phyloP scores from a whole-genome alignment of 2,797 vertebrate genomes.

The Emys orbicularis region DNA sequence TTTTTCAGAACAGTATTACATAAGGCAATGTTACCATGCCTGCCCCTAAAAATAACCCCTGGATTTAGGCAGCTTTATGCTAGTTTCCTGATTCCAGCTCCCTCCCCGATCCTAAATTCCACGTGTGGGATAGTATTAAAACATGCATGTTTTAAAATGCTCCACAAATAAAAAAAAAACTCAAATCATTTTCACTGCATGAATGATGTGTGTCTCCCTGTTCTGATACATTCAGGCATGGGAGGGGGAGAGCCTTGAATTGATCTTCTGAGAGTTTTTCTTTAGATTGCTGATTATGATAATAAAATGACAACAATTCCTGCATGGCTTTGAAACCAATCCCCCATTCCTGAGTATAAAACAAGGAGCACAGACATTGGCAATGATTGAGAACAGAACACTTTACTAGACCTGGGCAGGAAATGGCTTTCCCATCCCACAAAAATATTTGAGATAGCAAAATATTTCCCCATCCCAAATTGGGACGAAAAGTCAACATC shows the following conservation, averaged over 20 bases:
- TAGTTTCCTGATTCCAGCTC: neutral
- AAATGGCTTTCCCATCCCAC: neutral
- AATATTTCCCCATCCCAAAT: neutral
- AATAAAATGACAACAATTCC: neutral
- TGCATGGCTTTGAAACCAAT: neutral
- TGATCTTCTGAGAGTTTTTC: neutral
- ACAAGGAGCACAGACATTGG: neutral
- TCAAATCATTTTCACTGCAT: neutral
- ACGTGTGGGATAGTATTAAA: neutral
- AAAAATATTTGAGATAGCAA: neutral
- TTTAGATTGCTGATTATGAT: neutral
- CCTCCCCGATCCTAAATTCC: neutral
- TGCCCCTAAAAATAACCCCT: neutral
- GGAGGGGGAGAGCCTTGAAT: neutral
- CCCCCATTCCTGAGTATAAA: neutral
- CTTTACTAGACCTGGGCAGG: neutral
- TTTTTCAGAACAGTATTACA: neutral
- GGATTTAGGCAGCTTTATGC: too few species aligned
- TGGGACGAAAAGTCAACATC: neutral
- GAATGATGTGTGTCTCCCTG: neutral
- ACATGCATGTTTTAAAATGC: neutral
- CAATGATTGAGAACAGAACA: neutral
- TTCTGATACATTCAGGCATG: neutral
- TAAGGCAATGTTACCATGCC: neutral
- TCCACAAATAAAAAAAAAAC: neutral